Conservation (phyloP, 2,888 invertebrate genomes). For the Melanophora roralis region DNA sequence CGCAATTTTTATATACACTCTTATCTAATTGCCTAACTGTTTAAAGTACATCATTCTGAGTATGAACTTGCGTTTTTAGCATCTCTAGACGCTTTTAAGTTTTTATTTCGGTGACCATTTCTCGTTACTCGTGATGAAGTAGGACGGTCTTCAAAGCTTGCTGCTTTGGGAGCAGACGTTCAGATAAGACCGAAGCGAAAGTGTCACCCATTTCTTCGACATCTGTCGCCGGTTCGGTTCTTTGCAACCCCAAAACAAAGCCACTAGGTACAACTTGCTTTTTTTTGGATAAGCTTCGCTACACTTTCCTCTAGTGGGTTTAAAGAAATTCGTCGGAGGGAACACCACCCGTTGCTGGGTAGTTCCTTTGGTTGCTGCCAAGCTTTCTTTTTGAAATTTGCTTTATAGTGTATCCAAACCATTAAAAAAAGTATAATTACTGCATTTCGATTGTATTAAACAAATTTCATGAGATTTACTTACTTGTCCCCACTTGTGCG, state of each 20-base stretch:
- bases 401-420: background rate
- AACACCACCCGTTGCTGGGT: background rate
- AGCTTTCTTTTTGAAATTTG: constrained; percentile 3
- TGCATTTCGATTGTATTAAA: background rate
- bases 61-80: background rate
- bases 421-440: background rate
- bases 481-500: background rate
- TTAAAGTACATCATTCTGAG: background rate
- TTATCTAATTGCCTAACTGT: no score
- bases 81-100: background rate
- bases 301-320: background rate
- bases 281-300: background rate
- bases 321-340: background rate
- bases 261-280: background rate
- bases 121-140: background rate
- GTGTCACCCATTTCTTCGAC: background rate
- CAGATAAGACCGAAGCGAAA: background rate
- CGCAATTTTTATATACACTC: no score
- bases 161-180: background rate
- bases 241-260: background rate
- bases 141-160: background rate
- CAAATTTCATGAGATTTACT: background rate
- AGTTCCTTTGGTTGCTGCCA: background rate
- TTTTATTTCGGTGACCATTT: background rate
- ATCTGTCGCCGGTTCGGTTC: background rate